phyloP scores from a whole-genome alignment of 2,888 invertebrate genomes.

The Mechanitis messenoides region DNA sequence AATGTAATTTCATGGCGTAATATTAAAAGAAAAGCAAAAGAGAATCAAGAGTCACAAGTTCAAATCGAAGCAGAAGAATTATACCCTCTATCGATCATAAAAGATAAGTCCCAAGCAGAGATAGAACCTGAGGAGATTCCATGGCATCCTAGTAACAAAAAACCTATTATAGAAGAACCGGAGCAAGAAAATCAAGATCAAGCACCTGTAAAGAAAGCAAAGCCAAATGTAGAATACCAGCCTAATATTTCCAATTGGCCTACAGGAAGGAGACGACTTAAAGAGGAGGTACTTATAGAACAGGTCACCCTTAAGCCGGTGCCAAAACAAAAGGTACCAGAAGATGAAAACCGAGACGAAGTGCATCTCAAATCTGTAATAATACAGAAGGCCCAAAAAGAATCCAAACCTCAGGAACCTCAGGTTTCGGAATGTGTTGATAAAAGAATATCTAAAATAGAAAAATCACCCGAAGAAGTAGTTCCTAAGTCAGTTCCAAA shows the following conservation, averaged over 20 bases:
- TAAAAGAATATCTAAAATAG: constrained; percentile 48
- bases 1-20: constrained; percentile 42
- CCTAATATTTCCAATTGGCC: constrained; percentile 46
- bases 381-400: constrained; percentile 41
- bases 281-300: constrained; percentile 47
- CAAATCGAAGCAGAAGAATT: constrained; percentile 47
- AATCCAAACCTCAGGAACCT: constrained; percentile 34
- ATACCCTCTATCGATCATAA: constrained; percentile 34
- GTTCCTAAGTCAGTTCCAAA: constrained; percentile 60
- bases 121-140: constrained; percentile 46
- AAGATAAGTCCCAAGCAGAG: constrained; percentile 50
- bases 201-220: constrained; percentile 34
- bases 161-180: constrained; percentile 42
- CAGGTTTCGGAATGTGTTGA: constrained; percentile 37
- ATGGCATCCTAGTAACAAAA: constrained; percentile 49
- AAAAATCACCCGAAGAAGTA: constrained; percentile 49
- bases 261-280: constrained; percentile 39
- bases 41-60: constrained; percentile 20
- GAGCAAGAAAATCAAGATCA: constrained; percentile 44
- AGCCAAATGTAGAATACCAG: constrained; percentile 32
- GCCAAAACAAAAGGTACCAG: constrained; percentile 43
- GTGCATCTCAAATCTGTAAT: constrained; percentile 50
- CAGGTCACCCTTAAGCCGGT: constrained; percentile 60
- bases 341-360: constrained; percentile 46
- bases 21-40: constrained; percentile 40